Evolutionary conservation across 1,140 invertebrate genomes (phyloP).

Genomic region (Nasonia longicornis): DNA sequence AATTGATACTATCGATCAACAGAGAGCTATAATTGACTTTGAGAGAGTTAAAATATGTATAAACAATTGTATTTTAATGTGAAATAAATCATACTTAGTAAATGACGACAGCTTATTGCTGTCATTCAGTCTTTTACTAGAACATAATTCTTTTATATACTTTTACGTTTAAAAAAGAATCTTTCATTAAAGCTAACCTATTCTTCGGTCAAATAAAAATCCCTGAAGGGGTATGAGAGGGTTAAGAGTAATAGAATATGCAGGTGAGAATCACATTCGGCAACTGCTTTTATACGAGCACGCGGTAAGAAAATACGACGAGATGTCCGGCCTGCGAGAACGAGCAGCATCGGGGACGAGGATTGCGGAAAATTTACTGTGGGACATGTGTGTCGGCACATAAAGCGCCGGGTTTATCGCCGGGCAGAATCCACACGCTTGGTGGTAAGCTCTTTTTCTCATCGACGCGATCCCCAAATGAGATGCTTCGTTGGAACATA

Average conservation of each 20-base stretch:
- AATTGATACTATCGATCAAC: no score
- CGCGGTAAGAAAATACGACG: background rate
- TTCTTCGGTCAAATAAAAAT: no score
- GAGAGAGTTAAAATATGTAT: no score
- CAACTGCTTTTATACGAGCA: background rate
- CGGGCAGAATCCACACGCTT: background rate
- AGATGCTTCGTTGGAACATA: background rate
- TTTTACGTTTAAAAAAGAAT: no score
- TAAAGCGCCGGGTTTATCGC: conserved; percentile 18
- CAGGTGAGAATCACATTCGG: background rate
- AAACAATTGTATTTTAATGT: no score
- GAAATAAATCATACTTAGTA: no score
- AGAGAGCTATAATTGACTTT: no score
- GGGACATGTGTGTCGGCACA: background rate
- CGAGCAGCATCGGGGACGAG: background rate
- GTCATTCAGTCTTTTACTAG: no score
- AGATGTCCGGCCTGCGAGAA: background rate
- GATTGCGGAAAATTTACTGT: conserved; percentile 18
- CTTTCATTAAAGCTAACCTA: no score
- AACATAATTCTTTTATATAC: no score
- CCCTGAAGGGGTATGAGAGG: background rate
- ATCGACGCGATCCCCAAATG: conserved; percentile 10
- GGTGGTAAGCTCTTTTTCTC: conserved; percentile 8
- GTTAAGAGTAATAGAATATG: background rate
- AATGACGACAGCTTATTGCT: no score